Conservation (phyloP, 2,888 invertebrate genomes). For the Falcaria lacertinaria region DNA sequence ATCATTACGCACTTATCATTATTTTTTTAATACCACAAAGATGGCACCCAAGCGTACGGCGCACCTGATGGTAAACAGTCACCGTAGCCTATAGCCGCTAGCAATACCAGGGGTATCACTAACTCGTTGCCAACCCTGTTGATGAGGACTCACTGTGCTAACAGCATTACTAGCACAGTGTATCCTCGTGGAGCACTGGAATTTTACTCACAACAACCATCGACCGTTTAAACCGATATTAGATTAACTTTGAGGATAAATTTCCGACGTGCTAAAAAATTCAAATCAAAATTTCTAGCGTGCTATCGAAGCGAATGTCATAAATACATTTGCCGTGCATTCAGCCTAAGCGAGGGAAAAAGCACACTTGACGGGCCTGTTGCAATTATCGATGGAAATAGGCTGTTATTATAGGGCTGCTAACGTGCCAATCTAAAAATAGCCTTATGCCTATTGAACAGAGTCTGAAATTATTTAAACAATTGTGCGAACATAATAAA, state of each 20-base stretch:
- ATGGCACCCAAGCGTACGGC: no score
- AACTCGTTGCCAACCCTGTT: no score
- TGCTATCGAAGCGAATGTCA: slow-evolving; percentile 13
- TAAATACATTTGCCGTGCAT: slow-evolving; percentile 22
- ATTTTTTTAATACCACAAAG: no score
- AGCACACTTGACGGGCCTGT: slow-evolving; percentile 42
- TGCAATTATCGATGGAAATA: slow-evolving; percentile 43
- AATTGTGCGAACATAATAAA: slow-evolving; percentile 7
- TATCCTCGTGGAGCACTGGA: no score
- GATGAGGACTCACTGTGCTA: no score
- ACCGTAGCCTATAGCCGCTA: no score
- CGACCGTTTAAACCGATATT: no score
- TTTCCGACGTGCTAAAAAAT: slow-evolving; percentile 20
- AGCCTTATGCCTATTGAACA: not conserved
- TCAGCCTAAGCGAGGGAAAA: slow-evolving; percentile 35
- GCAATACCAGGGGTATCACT: no score
- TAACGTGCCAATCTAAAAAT: not conserved
- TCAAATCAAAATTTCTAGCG: slow-evolving; percentile 18
- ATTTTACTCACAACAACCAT: no score
- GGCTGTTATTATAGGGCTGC: slow-evolving; percentile 10
- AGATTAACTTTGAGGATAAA: slow-evolving; percentile 5
- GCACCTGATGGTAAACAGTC: no score
- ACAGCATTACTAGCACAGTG: no score
- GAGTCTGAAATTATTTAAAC: slow-evolving; percentile 1
- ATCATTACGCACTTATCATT: no score